Evolutionary conservation across 2,888 invertebrate genomes (phyloP).

Genomic region (Aporophyla lueneburgensis): DNA sequence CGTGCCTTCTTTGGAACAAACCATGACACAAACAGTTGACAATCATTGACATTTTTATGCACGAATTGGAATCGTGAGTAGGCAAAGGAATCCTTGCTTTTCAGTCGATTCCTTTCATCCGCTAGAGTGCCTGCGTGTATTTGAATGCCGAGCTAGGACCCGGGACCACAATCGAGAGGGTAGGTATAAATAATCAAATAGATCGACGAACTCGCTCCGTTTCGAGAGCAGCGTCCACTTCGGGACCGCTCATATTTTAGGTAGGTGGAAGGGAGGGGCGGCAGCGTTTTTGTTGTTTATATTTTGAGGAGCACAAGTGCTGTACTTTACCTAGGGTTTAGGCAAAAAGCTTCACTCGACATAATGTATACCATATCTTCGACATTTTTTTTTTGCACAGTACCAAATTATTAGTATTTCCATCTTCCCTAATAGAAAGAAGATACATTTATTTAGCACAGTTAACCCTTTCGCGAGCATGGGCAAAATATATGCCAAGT

Average conservation of each 20-base stretch:
- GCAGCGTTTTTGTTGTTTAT: conserved; percentile 28
- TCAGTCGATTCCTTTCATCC: conserved; percentile 36
- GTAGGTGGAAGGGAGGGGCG: conserved; percentile 19
- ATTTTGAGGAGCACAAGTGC: not conserved
- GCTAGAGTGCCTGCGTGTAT: conserved; percentile 29
- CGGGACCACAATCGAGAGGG: conserved; percentile 48
- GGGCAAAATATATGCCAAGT: too few relatives aligned
- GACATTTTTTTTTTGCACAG: too few relatives aligned
- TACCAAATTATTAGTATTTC: too few relatives aligned
- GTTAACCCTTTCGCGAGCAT: too few relatives aligned
- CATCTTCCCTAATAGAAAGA: too few relatives aligned
- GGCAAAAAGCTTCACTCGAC: too few relatives aligned
- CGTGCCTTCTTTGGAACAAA: not conserved
- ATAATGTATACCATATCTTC: too few relatives aligned
- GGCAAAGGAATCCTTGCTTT: not conserved
- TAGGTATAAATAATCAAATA: conserved; percentile 63
- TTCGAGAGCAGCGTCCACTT: conserved; percentile 59
- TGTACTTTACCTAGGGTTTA: too few relatives aligned
- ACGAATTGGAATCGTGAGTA: not conserved
- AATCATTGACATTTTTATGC: not conserved
- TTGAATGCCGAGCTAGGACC: conserved; percentile 29
- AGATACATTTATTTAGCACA: too few relatives aligned
- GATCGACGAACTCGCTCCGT: conserved; percentile 59
- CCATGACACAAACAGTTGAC: not conserved
- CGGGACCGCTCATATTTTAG: conserved; percentile 60